These are phyloP conservation scores for Helicolenus hilgendorfi DNA, from an alignment of 2,797 vertebrate genomes.

Conservation along the genomic window DNA sequence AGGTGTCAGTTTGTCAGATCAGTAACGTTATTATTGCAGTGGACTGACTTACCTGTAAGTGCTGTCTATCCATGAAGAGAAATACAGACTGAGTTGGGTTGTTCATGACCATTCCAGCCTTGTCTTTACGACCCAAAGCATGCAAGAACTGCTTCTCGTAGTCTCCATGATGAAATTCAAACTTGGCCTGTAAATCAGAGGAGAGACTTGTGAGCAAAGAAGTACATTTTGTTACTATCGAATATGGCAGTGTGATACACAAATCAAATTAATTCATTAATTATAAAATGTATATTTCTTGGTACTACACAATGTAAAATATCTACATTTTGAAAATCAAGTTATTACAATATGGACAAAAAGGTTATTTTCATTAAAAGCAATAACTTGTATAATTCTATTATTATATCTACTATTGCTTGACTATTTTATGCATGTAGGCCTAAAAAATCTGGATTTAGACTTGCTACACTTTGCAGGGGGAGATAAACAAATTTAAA, in stretches of 20 bases:
- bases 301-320: not conserved
- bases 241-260: not conserved
- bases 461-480: not conserved
- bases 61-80: conserved; percentile 99
- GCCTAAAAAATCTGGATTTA: not conserved
- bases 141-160: conserved; percentile 99
- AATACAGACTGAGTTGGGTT: conserved; percentile 99
- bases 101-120: conserved; percentile 99
- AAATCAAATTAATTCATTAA: not conserved
- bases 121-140: conserved; percentile 98
- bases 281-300: not conserved
- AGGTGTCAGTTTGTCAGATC: not conserved
- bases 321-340: not conserved
- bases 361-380: not conserved
- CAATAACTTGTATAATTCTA: too few species aligned
- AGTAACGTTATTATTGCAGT: not conserved
- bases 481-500: too few species aligned
- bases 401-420: not conserved
- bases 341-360: not conserved
- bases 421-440: not conserved
- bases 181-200: conserved; percentile 93
- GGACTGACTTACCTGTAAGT: conserved; percentile 94
- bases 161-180: conserved; percentile 99
- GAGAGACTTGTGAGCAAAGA: not conserved
- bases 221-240: not conserved